Percentiles rank a stretch among this genome's conserved stretches.
Evolutionary conservation across 2,888 invertebrate genomes (phyloP).

Genomic region (Phyto melanocephala): DNA sequence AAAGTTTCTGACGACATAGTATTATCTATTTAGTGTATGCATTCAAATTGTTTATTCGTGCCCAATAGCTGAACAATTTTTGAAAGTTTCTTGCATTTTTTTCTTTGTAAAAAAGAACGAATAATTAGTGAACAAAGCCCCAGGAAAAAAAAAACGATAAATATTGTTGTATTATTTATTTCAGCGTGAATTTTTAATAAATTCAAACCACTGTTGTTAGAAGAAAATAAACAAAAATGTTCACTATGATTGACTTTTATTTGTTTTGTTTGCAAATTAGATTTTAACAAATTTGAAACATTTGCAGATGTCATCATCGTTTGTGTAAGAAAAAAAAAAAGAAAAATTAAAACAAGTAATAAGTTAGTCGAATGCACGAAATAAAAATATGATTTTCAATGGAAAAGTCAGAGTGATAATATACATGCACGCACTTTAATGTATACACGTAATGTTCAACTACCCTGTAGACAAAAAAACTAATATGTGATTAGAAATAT

Average conservation of each 20-base stretch:
- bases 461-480: too few species aligned
- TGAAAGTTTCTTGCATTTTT: background rate
- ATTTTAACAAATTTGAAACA: conserved; percentile 49
- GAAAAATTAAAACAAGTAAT: background rate
- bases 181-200: background rate
- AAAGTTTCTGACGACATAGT: conserved; percentile 8
- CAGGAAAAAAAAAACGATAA: background rate
- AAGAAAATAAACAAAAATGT: background rate
- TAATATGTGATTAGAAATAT: too few species aligned
- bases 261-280: conserved; percentile 47
- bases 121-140: background rate
- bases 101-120: background rate
- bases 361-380: too few species aligned
- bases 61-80: background rate
- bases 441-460: too few species aligned
- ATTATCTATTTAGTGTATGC: conserved; percentile 50
- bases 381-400: too few species aligned
- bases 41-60: conserved; percentile 34
- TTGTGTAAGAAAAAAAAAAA: background rate
- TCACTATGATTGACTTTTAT: conserved; percentile 23
- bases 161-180: conserved; percentile 6
- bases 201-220: background rate
- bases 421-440: too few species aligned
- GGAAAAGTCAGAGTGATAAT: too few species aligned
- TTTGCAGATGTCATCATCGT: conserved; percentile 40